Evolutionary conservation across 30 jellyfish, hydroid and myxozoan species (phyloP).

Genomic region (Catostylus mosaicus): DNA sequence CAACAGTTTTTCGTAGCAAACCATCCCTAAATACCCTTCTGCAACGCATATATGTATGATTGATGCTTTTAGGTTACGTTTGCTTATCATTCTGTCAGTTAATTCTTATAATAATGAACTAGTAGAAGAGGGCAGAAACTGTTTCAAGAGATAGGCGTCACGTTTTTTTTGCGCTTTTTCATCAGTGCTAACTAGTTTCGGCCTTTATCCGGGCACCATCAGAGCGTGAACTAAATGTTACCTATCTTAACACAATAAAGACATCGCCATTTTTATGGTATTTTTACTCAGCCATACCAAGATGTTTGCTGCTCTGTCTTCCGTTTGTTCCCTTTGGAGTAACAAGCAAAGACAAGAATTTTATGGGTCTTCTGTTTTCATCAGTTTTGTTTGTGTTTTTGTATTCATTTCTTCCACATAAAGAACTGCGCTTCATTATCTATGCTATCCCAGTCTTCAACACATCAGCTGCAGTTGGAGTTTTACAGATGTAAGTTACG

Average conservation of each 20-base stretch:
- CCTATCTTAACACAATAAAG: constrained; percentile 36
- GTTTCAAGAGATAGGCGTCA: too few relatives aligned
- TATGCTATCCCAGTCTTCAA: constrained; percentile 84
- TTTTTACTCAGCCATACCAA: constrained; percentile 90
- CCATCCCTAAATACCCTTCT: too few relatives aligned
- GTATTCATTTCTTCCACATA: constrained; percentile 92
- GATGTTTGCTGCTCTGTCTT: constrained; percentile 55
- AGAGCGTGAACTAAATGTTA: too few relatives aligned
- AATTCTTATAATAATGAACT: too few relatives aligned
- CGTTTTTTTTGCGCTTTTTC: too few relatives aligned
- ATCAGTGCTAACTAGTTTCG: too few relatives aligned
- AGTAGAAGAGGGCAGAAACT: too few relatives aligned
- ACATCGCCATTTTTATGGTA: constrained; percentile 91
- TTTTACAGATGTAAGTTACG: constrained; percentile 48
- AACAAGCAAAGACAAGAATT: not conserved
- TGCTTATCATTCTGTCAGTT: too few relatives aligned
- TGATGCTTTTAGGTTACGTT: too few relatives aligned
- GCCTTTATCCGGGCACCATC: too few relatives aligned
- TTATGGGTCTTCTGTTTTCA: constrained; percentile 43
- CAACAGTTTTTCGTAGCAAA: not conserved
- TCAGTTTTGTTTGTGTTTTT: constrained; percentile 61
- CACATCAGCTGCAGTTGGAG: constrained; percentile 81
- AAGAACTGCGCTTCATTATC: constrained; percentile 88
- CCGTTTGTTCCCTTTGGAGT: constrained; percentile 71
- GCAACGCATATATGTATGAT: too few relatives aligned